A percentile compares a stretch with the other conserved stretches of the same genome.
Conservation (phyloP, 35 echinoderm and acorn worm genomes). For the Apostichopus californicus region DNA sequence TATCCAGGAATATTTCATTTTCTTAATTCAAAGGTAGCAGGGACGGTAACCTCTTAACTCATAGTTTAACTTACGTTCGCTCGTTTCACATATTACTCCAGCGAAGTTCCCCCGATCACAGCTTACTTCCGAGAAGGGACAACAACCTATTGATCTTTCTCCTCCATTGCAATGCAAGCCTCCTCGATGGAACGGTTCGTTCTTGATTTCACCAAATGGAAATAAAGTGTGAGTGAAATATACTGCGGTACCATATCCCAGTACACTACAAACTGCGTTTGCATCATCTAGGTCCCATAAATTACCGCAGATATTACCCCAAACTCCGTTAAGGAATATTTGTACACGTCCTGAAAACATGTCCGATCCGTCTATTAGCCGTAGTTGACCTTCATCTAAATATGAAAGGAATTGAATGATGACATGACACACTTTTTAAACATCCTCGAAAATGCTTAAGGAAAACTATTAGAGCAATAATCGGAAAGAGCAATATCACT, state of each 20-base stretch:
- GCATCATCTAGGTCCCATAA: neutral
- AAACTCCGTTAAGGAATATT: neutral
- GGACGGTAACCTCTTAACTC: too few species aligned
- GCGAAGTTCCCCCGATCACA: neutral
- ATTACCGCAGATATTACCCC: slow-evolving; percentile 6
- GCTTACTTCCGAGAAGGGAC: neutral
- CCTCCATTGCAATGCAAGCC: neutral
- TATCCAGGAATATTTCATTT: too few species aligned
- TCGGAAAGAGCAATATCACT: neutral
- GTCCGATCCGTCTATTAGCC: neutral
- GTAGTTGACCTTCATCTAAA: neutral
- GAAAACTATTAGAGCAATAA: neutral
- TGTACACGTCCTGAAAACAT: neutral
- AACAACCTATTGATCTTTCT: neutral
- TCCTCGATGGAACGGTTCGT: slow-evolving; percentile 2
- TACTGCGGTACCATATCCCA: slow-evolving; percentile 15
- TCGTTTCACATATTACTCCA: slow-evolving; percentile 10
- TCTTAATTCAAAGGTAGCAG: too few species aligned
- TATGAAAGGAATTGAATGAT: neutral
- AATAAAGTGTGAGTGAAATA: neutral
- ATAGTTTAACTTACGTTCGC: neutral
- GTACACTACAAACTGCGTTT: neutral
- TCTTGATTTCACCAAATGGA: neutral
- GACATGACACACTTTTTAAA: neutral
- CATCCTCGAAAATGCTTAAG: neutral